Base-by-base conservation (phyloP, 1,140 invertebrate species). In the Aphidius gifuensis region DNA sequence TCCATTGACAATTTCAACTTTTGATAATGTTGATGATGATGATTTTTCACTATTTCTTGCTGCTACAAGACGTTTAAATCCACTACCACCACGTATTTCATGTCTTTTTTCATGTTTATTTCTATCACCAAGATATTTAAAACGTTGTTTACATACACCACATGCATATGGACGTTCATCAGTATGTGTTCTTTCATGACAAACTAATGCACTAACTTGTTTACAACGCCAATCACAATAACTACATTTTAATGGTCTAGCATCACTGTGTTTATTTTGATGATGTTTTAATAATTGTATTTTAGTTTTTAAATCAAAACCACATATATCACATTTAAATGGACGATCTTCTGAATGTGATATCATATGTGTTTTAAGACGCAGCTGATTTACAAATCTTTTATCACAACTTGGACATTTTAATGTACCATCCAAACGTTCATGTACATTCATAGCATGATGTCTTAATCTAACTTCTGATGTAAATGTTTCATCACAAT, bases 161-260 rank as follows among this genome's bases (percentile, higher is more conserved):
- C 97, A 99, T 46, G 93, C 90, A 79, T 97, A 99, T 1, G 97
- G 97, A 58, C 97, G 83, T 80, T 99, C 97, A 77, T 99, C 95
- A 5, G 97, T 99, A 74, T 99, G 97, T 2, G 96, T 99, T 63
- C 96, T 83, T 76, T 98, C 96, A 81, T 98, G 96, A 63, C 79
- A 81, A 9, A 81, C 79, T 1, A 81, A 69, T 0, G 79, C 80
- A 44, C 79, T 80, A 4, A 81, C 78, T 69, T 81, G 80, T 45
- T 81, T 81, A 51, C 79, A 81, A 38, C 77, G 70, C 78, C 79
- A 80, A 1, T 74, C 65, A 67, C 80, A 81, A 53, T 74, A 74
- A 39, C 70, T 69, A 62, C 79, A 44, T 39, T 80, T 74, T 6
- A 81, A 58, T 4, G 80, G 80, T 58, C 80, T 68, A 47, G 78